phyloP scores from a whole-genome alignment of 2,888 invertebrate species.

The Hirtodrosophila duncani region DNA sequence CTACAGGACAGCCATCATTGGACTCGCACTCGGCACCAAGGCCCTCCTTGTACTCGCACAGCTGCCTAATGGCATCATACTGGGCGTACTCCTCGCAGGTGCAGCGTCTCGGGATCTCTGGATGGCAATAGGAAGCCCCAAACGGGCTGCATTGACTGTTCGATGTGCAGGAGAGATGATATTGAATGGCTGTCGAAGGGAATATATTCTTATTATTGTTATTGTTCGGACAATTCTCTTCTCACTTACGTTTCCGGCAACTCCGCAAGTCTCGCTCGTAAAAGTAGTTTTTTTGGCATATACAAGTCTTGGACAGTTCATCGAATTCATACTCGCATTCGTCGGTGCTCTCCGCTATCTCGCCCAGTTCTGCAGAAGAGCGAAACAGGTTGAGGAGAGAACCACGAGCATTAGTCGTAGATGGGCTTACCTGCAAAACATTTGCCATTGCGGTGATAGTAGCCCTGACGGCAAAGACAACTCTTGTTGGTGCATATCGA shows the following conservation, averaged over 20 bases:
- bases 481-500: conserved; percentile 74
- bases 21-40: conserved; percentile 74
- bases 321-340: conserved; percentile 75
- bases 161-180: conserved; percentile 74
- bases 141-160: conserved; percentile 77
- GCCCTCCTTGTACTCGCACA: conserved; percentile 74
- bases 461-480: conserved; percentile 75
- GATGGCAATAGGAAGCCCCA: conserved; percentile 70
- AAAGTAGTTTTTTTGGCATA: conserved; percentile 76
- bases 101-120: conserved; percentile 72
- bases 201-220: neutral
- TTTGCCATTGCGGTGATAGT: conserved; percentile 70
- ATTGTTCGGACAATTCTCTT: no score
- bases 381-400: no score
- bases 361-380: conserved; percentile 72
- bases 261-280: conserved; percentile 73
- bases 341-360: conserved; percentile 74
- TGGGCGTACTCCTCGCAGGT: conserved; percentile 75
- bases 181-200: conserved; percentile 61
- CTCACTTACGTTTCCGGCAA: conserved; percentile 76
- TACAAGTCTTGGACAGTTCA: conserved; percentile 69
- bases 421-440: conserved; percentile 77
- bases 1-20: conserved; percentile 63
- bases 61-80: conserved; percentile 71
- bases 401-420: no score